A percentile compares a stretch with the other conserved stretches of the same genome.
phyloP scores from a whole-genome alignment of 1,140 invertebrate genomes.

The Apis mellifera region DNA sequence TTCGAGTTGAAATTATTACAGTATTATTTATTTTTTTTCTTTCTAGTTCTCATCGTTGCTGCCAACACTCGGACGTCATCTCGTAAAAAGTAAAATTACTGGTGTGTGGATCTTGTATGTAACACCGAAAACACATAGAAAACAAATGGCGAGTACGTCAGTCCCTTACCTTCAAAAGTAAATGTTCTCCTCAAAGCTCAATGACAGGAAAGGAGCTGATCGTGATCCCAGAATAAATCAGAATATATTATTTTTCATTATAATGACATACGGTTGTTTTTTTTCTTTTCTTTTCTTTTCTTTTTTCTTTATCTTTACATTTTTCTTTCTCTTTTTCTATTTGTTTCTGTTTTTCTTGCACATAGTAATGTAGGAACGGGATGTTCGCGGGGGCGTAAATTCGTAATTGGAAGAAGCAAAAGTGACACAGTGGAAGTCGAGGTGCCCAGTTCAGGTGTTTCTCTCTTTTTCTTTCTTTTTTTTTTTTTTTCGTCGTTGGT shows the following conservation, averaged over 20 bases:
- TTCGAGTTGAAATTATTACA: neutral
- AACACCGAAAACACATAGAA: slow-evolving; percentile 81
- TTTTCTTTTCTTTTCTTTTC: slow-evolving; percentile 47
- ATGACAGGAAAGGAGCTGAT: slow-evolving; percentile 83
- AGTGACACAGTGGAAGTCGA: slow-evolving; percentile 24
- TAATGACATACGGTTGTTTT: slow-evolving; percentile 73
- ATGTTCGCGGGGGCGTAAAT: slow-evolving; percentile 41
- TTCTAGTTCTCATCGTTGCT: neutral
- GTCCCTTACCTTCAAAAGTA: slow-evolving; percentile 83
- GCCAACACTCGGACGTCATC: slow-evolving; percentile 76
- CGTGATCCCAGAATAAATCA: slow-evolving; percentile 82
- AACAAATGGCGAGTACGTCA: slow-evolving; percentile 81
- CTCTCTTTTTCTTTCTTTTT: neutral
- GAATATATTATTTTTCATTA: slow-evolving; percentile 82
- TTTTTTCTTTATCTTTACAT: slow-evolving; percentile 57
- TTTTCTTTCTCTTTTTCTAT: slow-evolving; percentile 66
- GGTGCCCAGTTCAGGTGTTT: slow-evolving; percentile 23
- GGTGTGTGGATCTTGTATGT: slow-evolving; percentile 78
- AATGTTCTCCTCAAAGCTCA: slow-evolving; percentile 83
- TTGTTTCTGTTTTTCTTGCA: slow-evolving; percentile 66
- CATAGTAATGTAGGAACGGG: slow-evolving; percentile 53
- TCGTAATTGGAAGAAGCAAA: slow-evolving; percentile 42
- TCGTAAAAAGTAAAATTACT: slow-evolving; percentile 74
- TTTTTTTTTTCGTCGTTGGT: neutral
- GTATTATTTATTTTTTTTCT: neutral